Percentiles rank a stretch among this genome's conserved stretches.
phyloP scores from a whole-genome alignment of 92 coral and sea anemone species.

The Phenganax subtilis region DNA sequence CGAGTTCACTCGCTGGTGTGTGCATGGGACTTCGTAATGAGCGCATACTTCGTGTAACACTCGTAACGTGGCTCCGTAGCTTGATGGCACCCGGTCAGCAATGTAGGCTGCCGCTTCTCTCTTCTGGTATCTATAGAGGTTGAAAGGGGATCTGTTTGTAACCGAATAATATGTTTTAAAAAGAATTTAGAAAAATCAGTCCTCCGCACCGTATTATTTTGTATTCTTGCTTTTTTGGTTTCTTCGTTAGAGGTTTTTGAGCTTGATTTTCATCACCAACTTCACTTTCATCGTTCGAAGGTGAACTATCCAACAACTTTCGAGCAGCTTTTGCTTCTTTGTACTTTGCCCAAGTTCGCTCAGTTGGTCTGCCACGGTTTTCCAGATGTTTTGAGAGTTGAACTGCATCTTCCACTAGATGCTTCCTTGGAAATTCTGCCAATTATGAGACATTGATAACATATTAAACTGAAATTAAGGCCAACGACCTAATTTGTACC shows the following conservation, averaged over 20 bases:
- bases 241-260: conserved; percentile 34
- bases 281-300: not conserved
- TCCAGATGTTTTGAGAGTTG: conserved; percentile 66
- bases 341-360: conserved; percentile 78
- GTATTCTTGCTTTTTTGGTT: conserved; percentile 78
- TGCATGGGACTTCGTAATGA: not conserved
- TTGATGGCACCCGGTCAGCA: conserved; percentile 80
- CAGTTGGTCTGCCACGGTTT: conserved; percentile 93
- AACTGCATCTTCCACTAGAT: conserved; percentile 64
- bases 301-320: conserved; percentile 15
- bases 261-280: not conserved
- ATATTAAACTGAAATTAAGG: not conserved
- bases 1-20: too few species aligned
- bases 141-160: not conserved
- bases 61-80: conserved; percentile 84
- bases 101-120: conserved; percentile 87
- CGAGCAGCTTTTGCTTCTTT: conserved; percentile 62
- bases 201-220: conserved; percentile 71
- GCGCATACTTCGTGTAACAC: conserved; percentile 75
- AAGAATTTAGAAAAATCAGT: not conserved
- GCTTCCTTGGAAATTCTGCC: conserved; percentile 64
- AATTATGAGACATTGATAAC: not conserved
- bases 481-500: too few species aligned
- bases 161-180: not conserved
- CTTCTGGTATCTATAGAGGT: conserved; percentile 54